Evolutionary conservation across 2,113 vertebrate species (phyloP).

Genomic region (Centropus bengalensis): DNA sequence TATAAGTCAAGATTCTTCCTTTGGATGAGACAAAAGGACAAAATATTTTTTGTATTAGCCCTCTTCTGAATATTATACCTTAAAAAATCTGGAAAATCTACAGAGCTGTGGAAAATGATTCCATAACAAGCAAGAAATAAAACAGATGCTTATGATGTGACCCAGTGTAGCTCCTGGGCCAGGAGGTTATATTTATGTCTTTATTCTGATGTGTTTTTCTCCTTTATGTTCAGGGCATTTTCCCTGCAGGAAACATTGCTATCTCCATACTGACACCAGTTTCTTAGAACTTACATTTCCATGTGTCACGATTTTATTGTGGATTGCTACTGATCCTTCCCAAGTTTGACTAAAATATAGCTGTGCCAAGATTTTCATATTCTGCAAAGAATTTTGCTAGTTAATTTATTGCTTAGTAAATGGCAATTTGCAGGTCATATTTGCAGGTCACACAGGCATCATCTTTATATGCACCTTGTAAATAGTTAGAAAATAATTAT

Average conservation of each 20-base stretch:
- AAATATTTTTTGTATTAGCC: neutral
- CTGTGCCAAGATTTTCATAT: neutral
- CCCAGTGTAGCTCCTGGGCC: neutral
- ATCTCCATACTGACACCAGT: neutral
- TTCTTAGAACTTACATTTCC: neutral
- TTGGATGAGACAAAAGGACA: neutral
- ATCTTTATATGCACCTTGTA: neutral
- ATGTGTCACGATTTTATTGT: neutral
- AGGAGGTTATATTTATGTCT: neutral
- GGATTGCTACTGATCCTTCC: neutral
- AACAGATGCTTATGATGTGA: neutral
- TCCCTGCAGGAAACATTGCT: neutral
- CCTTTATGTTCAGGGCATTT: neutral
- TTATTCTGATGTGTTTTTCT: neutral
- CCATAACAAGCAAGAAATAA: neutral
- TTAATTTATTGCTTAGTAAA: neutral
- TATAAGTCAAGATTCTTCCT: neutral
- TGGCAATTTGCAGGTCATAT: neutral
- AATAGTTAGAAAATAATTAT: neutral
- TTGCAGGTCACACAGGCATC: neutral
- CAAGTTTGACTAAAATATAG: neutral
- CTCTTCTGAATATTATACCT: neutral
- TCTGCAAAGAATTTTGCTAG: neutral
- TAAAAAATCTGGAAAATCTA: neutral
- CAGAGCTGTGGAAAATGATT: neutral